A percentile compares a stretch with the other conserved stretches of the same genome.
These are phyloP conservation scores for Apolygus lucorum DNA, from an alignment of 1,140 invertebrate genomes.

Conservation along the genomic window DNA sequence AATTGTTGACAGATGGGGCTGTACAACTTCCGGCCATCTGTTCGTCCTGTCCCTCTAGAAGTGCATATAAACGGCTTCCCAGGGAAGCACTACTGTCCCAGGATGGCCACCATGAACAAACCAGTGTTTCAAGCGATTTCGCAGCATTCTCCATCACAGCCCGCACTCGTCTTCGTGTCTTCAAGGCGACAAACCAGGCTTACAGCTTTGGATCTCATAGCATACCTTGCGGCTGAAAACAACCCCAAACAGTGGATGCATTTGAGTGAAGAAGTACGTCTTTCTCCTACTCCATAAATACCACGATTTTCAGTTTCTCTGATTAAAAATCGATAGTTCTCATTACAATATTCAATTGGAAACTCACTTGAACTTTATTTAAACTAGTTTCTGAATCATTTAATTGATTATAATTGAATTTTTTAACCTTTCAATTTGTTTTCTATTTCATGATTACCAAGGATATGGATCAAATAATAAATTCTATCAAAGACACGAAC, in stretches of 20 bases:
- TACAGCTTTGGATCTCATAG: constrained; percentile 93
- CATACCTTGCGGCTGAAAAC: constrained; percentile 80
- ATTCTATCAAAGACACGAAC: constrained; percentile 79
- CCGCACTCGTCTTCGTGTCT: constrained; percentile 92
- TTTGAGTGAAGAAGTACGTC: constrained; percentile 56
- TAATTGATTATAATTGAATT: too few relatives aligned
- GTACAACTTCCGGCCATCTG: constrained; percentile 96
- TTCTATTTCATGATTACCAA: too few relatives aligned
- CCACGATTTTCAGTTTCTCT: too few relatives aligned
- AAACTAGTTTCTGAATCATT: constrained; percentile 18
- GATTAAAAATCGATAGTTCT: too few relatives aligned
- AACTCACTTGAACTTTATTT: not conserved
- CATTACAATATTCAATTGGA: too few relatives aligned
- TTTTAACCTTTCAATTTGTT: too few relatives aligned
- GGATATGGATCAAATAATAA: constrained; percentile 68
- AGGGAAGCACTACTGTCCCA: constrained; percentile 96
- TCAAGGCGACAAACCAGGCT: constrained; percentile 94
- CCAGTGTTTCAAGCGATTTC: constrained; percentile 94
- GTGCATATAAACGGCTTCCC: constrained; percentile 90
- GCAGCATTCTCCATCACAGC: constrained; percentile 82
- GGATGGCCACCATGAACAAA: constrained; percentile 99
- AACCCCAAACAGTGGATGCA: constrained; percentile 94
- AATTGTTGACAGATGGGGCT: constrained; percentile 60
- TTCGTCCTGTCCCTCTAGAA: constrained; percentile 92
- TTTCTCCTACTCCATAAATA: too few relatives aligned